Evolutionary conservation across 2,113 vertebrate genomes (phyloP), one percentile per base, ranked within the genome.

Genomic region (Psettodes erumei): DNA sequence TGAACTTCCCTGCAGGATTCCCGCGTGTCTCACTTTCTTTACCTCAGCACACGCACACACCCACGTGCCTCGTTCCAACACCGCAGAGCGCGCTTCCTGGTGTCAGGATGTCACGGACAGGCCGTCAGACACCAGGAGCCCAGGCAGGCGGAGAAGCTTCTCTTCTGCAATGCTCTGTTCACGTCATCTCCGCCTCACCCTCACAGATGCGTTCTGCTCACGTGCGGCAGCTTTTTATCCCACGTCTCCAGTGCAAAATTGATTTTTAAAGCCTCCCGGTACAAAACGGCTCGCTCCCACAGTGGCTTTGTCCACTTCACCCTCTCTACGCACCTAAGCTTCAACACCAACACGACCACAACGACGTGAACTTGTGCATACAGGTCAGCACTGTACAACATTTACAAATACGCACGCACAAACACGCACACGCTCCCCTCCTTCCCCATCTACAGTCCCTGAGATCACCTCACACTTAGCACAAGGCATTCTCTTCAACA

Each of bases 381-480:
- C 51, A 30, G 9, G 54, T 60, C 69, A 77, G 73, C 51, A 35
- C 73, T 83, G 77, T 84, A 87, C 78, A 80, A 68, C 80, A 83
- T 70, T 77, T 75, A 83, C 69, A 79, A 13, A 64, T 18, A 48
- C 37, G 75, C 42, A 69, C 40, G 19, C 40, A 43, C 40, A 28
- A 5, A n/a, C 55, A 38, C 23, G 48, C 60, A 27, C 62, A 2
- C 23, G 19, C 27, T 30, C 25, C 28, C 45, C 15, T 32, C 37
- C 68, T 42, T 67, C 54, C 60, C 54, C 71, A 85, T 76, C 82
- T 73, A 70, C 81, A 70, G 86, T 92, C 91, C 93, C 93, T 94
- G 93, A 94, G 93, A 92, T 91, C 85, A 91, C 88, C 90, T 91
- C 84, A 85, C 81, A 84, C 82, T 86, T 78, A 43, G 66, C 77